Percentiles rank a stretch among this genome's conserved stretches.
Evolutionary conservation across 2,113 vertebrate species (phyloP).

Genomic region (Chloroceryle aenea): DNA sequence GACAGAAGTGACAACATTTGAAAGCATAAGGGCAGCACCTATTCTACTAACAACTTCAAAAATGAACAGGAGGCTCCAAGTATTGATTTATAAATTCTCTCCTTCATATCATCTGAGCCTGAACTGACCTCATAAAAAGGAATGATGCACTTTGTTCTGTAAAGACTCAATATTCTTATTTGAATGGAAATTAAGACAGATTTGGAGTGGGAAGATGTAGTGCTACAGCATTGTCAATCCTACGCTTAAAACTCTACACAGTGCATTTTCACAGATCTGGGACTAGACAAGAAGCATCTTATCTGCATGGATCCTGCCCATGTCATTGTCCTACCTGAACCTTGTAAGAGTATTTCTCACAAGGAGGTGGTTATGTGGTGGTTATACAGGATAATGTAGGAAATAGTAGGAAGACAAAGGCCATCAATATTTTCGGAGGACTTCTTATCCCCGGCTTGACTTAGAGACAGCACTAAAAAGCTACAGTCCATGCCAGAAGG

Average conservation of each 20-base stretch:
- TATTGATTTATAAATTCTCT: not conserved
- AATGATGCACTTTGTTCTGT: not conserved
- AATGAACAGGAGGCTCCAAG: not conserved
- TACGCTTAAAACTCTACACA: not conserved
- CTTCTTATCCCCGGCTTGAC: not conserved
- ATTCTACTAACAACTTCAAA: not conserved
- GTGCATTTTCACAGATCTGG: not conserved
- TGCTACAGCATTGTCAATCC: not conserved
- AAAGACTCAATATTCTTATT: not conserved
- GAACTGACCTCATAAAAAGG: not conserved
- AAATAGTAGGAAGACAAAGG: not conserved
- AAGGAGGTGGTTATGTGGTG: not conserved
- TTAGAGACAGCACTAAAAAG: not conserved
- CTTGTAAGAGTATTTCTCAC: not conserved
- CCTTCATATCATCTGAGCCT: not conserved
- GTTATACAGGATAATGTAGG: not conserved
- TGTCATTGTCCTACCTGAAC: not conserved
- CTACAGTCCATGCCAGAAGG: not conserved
- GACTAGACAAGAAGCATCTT: not conserved
- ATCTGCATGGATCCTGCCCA: rapidly evolving
- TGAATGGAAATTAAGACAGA: not conserved
- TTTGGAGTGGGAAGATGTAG: not conserved
- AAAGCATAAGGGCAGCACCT: not conserved
- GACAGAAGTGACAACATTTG: not conserved
- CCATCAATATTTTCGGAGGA: not conserved